Evolutionary conservation across 2,888 invertebrate genomes (phyloP), one percentile per base, ranked within the genome.

Genomic region (Cantharis flavilabris): DNA sequence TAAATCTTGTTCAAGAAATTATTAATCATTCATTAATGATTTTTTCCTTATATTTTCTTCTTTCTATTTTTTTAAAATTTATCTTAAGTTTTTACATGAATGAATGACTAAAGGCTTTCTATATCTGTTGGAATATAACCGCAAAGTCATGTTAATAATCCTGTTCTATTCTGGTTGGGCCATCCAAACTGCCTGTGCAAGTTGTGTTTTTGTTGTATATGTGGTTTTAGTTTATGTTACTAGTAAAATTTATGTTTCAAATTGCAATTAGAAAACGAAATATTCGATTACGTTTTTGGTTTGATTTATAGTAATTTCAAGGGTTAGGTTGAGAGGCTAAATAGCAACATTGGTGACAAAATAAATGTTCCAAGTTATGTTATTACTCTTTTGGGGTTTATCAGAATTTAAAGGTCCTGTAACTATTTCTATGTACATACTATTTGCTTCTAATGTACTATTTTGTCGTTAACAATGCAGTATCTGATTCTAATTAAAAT

Each of bases 341-440:
- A 49, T 49, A 49, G 75, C 62, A 72, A 75, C 74, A 75, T 75
- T 77, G 77, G 74, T 71, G 67, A 49, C 26, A 28, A 62, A 72
- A 64, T 70, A 69, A 70, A 71, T 71, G 74, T 71, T 77, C 72
- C 75, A 77, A 75, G 75, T 75, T 69, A 62, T 64, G 64, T 76
- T 76, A 78, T 78, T 78, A 76, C 69, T 71, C 76, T 76, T 70
- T 70, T 11, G 78, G 75, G 75, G 73, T 78, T 78, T 78, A 78
- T 78, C 78, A 71, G 62, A 63, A 64, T 73, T 64, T 49, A 71
- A 73, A 73, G 76, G 78, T 78, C 76, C 76, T 69, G 67, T 76
- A 76, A 76, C 78, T 73, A 78, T 76, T 76, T 76, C 70, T 78
- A 72, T 63, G 33, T 33, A 33, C 33, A 3, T 13, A 33, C 33